phyloP scores from a whole-genome alignment of 2,113 vertebrate species.

The Ivindomyrus marchei region DNA sequence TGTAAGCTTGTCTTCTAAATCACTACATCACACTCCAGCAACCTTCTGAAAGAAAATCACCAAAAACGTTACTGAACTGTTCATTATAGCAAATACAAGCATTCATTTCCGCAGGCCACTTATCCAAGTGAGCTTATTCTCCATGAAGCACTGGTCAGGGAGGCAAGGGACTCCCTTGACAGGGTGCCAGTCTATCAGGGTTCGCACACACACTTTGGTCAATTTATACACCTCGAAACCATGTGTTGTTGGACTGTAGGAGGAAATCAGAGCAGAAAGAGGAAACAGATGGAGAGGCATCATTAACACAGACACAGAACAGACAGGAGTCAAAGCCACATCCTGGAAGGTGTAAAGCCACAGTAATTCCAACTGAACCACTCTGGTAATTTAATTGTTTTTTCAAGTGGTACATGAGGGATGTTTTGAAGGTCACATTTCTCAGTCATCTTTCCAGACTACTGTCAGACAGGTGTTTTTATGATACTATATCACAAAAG shows the following conservation, averaged over 20 bases:
- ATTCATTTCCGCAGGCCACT: neutral
- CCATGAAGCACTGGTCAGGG: neutral
- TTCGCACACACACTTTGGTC: neutral
- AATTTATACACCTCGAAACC: neutral
- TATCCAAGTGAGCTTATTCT: neutral
- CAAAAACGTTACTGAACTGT: neutral
- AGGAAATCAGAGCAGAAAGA: neutral
- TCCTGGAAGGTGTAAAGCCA: neutral
- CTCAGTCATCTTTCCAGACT: neutral
- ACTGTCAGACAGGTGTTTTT: neutral
- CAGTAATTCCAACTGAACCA: neutral
- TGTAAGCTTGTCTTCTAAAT: neutral
- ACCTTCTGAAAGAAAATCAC: neutral
- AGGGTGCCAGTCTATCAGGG: neutral
- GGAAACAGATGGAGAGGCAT: neutral
- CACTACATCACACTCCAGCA: neutral
- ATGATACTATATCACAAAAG: neutral
- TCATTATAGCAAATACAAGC: neutral
- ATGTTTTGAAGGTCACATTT: neutral
- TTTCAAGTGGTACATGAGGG: neutral
- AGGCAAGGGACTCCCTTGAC: neutral
- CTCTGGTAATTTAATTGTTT: neutral
- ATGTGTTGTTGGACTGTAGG: neutral
- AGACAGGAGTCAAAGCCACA: neutral
- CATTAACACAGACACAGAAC: neutral